These are phyloP conservation scores for Tachysurus fulvidraco DNA, from an alignment of 2,113 vertebrate genomes.

Conservation along the genomic window DNA sequence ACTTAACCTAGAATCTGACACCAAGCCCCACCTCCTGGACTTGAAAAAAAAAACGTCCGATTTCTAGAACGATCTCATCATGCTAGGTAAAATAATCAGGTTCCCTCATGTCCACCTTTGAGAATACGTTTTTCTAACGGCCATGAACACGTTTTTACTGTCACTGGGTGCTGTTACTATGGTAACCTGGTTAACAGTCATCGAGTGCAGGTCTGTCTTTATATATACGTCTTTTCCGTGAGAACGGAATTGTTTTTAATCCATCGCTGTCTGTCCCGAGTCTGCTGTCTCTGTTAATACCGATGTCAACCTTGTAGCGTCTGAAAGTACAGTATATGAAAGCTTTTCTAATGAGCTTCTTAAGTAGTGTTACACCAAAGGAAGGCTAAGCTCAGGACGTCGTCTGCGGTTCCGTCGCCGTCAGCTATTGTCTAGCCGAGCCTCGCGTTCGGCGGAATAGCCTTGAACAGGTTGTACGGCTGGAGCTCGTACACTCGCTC, in stretches of 20 bases:
- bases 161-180: not conserved
- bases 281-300: no score
- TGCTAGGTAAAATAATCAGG: not conserved
- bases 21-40: not conserved
- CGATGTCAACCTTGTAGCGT: not conserved
- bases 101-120: not conserved
- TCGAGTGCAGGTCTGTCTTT: not conserved
- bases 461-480: slow-evolving; percentile 34
- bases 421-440: slow-evolving; percentile 1
- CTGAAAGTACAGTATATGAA: not conserved
- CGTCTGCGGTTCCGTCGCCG: slow-evolving; percentile 3
- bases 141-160: not conserved
- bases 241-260: no score
- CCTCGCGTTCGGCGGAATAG: not conserved
- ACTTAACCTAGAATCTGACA: not conserved
- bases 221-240: not conserved
- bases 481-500: not conserved
- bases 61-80: no score
- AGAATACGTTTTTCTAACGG: not conserved
- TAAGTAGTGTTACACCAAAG: not conserved
- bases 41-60: not conserved
- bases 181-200: not conserved
- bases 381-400: no score
- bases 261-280: not conserved
- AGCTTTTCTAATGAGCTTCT: not conserved